phyloP scores from a whole-genome alignment of 2,113 vertebrate genomes.

The Eleginops maclovinus region DNA sequence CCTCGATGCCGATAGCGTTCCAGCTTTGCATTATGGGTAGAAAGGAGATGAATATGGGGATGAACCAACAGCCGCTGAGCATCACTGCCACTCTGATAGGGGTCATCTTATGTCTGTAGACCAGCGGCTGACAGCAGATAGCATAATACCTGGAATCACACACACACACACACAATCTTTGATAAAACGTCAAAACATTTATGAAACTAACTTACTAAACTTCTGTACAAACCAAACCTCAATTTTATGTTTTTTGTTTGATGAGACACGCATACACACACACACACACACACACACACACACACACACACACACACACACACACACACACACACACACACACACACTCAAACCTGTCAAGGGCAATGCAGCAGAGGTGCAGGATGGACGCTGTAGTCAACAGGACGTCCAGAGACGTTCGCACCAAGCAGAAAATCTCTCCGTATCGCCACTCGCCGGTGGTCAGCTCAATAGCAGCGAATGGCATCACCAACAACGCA shows the following conservation, averaged over 20 bases:
- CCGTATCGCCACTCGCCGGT: conserved; percentile 84
- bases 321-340: conserved; percentile 52
- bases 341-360: conserved; percentile 78
- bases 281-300: conserved; percentile 53
- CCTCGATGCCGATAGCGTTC: conserved; percentile 86
- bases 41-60: conserved; percentile 86
- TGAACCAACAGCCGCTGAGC: conserved; percentile 86
- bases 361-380: conserved; percentile 87
- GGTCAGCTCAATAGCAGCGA: conserved; percentile 84
- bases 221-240: too few relatives aligned
- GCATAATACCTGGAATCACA: conserved; percentile 83
- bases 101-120: conserved; percentile 88
- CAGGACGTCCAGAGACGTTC: conserved; percentile 85
- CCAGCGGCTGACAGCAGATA: conserved; percentile 87
- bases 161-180: conserved; percentile 24
- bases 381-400: conserved; percentile 86
- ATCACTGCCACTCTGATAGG: conserved; percentile 82
- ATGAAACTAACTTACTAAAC: too few relatives aligned
- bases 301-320: conserved; percentile 53
- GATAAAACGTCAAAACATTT: too few relatives aligned
- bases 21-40: conserved; percentile 88
- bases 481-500: conserved; percentile 86
- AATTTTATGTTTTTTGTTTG: too few relatives aligned
- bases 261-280: too few relatives aligned
- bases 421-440: conserved; percentile 84